Evolutionary conservation across 2,797 vertebrate genomes (phyloP).

Genomic region (Steatocranus sp.): DNA sequence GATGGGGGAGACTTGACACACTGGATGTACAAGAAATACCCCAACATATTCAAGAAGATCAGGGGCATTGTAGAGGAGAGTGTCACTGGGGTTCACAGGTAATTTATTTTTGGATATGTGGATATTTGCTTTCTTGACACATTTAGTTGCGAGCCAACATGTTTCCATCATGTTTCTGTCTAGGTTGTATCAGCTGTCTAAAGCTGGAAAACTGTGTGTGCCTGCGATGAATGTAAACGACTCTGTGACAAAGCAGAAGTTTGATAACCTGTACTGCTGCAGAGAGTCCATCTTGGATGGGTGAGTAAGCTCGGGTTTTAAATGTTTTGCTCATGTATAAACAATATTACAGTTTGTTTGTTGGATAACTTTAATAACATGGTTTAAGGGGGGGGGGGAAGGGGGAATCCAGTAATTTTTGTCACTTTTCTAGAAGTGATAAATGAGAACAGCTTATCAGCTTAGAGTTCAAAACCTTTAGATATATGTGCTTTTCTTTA

Average conservation of each 20-base stretch:
- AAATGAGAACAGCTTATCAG: neutral
- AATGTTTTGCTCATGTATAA: neutral
- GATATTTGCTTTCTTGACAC: neutral
- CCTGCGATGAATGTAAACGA: slow-evolving; percentile 97
- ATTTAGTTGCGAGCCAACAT: neutral
- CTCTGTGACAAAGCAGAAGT: slow-evolving; percentile 96
- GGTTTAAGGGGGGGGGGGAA: neutral
- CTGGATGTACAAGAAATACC: slow-evolving; percentile 97
- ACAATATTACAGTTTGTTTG: neutral
- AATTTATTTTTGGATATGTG: neutral
- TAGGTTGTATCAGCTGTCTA: slow-evolving; percentile 93
- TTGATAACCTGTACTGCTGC: slow-evolving; percentile 96
- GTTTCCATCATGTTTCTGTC: neutral
- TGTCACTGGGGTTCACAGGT: slow-evolving; percentile 96
- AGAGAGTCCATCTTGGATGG: slow-evolving; percentile 93
- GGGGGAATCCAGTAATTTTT: neutral
- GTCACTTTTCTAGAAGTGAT: neutral
- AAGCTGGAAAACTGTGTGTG: slow-evolving; percentile 92
- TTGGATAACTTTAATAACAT: neutral
- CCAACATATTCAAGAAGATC: slow-evolving; percentile 93
- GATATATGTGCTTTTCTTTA: neutral
- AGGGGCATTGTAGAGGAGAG: slow-evolving; percentile 95
- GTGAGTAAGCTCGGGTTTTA: slow-evolving; percentile 68
- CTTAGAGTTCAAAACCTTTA: neutral
- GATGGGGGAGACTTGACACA: slow-evolving; percentile 95